phyloP scores from a whole-genome alignment of 2,888 invertebrate genomes.

The Cosmorhoe ocellata region DNA sequence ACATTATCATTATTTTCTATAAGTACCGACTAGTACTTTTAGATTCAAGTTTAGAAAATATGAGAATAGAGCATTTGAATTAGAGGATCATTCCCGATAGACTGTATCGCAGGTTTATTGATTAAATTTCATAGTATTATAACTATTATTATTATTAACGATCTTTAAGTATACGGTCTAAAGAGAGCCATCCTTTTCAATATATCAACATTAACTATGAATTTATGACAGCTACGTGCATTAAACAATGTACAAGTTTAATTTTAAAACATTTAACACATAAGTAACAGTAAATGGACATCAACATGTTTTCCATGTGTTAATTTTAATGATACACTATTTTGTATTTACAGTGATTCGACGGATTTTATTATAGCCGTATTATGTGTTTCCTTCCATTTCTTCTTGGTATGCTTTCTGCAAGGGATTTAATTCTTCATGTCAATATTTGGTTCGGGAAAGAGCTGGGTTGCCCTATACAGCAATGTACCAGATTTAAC shows the following conservation, averaged over 20 bases:
- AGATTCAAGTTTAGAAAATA: background rate
- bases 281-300: slow-evolving; percentile 20
- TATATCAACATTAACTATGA: slow-evolving; percentile 1
- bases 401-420: slow-evolving; percentile 76
- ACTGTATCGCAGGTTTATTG: too few species aligned
- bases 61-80: too few species aligned
- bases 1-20: slow-evolving; percentile 12
- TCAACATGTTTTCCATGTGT: slow-evolving; percentile 16
- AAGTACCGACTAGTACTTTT: background rate
- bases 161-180: too few species aligned
- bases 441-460: slow-evolving; percentile 53
- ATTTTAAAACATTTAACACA: slow-evolving; percentile 9
- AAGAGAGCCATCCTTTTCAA: background rate
- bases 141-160: too few species aligned
- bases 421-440: slow-evolving; percentile 73
- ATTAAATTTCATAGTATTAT: too few species aligned
- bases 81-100: too few species aligned
- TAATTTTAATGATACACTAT: slow-evolving; percentile 24
- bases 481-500: slow-evolving; percentile 15
- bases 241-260: slow-evolving; percentile 11
- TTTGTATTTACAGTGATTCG: slow-evolving; percentile 40
- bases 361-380: slow-evolving; percentile 61
- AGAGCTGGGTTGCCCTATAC: slow-evolving; percentile 38
- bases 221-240: slow-evolving; percentile 3
- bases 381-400: slow-evolving; percentile 74